These are phyloP conservation scores for Nasonia giraulti DNA, from an alignment of 1,140 invertebrate genomes.

Conservation along the genomic window DNA sequence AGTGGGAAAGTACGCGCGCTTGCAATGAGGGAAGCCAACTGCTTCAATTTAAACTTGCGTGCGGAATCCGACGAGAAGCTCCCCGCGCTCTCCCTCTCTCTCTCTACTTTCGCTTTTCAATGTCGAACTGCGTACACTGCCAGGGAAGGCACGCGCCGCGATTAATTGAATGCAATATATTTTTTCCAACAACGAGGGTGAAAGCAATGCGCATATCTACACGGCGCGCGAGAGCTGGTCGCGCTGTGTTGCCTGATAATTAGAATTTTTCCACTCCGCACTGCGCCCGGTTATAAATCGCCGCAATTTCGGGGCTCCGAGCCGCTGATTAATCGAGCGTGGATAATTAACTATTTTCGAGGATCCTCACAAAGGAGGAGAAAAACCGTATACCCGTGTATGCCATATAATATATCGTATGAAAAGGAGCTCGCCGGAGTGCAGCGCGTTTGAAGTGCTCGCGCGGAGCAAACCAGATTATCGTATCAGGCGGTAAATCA, in stretches of 20 bases:
- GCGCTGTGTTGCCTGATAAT: too few species aligned
- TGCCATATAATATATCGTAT: too few species aligned
- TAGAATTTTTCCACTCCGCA: constrained; percentile 34
- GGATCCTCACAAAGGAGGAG: background rate
- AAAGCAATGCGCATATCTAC: background rate
- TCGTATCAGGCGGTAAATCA: constrained; percentile 45
- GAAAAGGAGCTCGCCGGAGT: background rate
- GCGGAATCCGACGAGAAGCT: constrained; percentile 53
- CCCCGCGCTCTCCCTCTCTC: constrained; percentile 47
- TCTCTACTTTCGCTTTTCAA: constrained; percentile 49
- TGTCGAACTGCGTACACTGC: constrained; percentile 9
- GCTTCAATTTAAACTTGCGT: constrained; percentile 65
- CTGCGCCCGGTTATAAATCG: background rate
- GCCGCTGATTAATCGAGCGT: background rate
- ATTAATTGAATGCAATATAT: constrained; percentile 52
- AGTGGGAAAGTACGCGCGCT: constrained; percentile 46
- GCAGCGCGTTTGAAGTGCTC: background rate
- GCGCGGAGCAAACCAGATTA: constrained; percentile 10
- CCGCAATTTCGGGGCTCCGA: background rate
- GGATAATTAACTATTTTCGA: background rate
- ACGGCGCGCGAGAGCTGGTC: too few species aligned
- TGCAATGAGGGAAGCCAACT: constrained; percentile 55
- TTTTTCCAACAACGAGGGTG: constrained; percentile 27
- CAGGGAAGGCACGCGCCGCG: constrained; percentile 13
- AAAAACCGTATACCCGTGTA: background rate